phyloP scores from a whole-genome alignment of 2,797 vertebrate genomes.

The Takifugu ocellatus region DNA sequence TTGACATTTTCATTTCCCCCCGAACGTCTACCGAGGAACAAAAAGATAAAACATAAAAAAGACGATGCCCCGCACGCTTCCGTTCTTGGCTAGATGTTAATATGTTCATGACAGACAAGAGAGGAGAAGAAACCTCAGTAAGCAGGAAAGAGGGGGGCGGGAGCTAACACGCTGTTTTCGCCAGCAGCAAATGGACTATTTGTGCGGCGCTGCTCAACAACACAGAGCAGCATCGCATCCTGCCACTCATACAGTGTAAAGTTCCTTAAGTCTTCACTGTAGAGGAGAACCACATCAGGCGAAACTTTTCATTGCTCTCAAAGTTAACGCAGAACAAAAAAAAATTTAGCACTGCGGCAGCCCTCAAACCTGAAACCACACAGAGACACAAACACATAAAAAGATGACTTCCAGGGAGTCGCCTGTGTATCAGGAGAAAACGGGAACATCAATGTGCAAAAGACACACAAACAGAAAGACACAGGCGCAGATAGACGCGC shows the following conservation, averaged over 20 bases:
- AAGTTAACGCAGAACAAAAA: constrained; percentile 1
- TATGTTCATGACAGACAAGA: constrained; percentile 26
- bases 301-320: background rate
- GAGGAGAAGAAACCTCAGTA: constrained; percentile 12
- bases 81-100: constrained; percentile 35
- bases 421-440: constrained; percentile 7
- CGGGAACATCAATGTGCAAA: constrained; percentile 1
- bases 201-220: constrained; percentile 42
- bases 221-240: constrained; percentile 31
- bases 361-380: background rate
- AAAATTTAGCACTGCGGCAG: background rate
- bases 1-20: constrained; percentile 53
- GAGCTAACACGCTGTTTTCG: constrained; percentile 45
- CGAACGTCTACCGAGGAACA: constrained; percentile 26
- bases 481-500: constrained; percentile 11
- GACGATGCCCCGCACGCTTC: constrained; percentile 27
- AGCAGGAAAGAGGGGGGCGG: constrained; percentile 30
- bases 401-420: background rate
- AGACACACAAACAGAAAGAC: constrained; percentile 13
- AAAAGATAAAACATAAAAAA: constrained; percentile 21
- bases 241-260: constrained; percentile 20
- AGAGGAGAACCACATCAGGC: constrained; percentile 13
- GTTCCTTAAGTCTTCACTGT: constrained; percentile 9
- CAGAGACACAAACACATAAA: constrained; percentile 8
- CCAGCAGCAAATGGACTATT: constrained; percentile 30